Percentiles rank a stretch among this genome's conserved stretches.
Evolutionary conservation across 2,888 invertebrate species (phyloP).

Genomic region (Cenopis cana): DNA sequence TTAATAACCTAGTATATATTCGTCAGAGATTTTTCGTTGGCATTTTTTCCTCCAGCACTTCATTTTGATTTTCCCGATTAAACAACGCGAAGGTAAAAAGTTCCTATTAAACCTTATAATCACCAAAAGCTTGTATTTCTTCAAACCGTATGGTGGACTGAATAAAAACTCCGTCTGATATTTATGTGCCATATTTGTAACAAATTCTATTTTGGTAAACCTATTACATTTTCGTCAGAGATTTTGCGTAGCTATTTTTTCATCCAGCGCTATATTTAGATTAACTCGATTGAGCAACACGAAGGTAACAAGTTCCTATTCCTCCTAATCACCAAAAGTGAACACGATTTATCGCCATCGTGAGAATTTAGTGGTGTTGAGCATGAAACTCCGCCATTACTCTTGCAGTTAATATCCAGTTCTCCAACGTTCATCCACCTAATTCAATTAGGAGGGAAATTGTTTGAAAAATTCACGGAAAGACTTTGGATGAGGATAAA

Average conservation of each 20-base stretch:
- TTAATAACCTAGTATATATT: too few species aligned
- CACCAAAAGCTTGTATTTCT: too few species aligned
- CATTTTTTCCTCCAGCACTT: too few species aligned
- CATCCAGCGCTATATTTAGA: conserved; percentile 16
- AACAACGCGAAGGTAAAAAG: too few species aligned
- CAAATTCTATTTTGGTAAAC: too few species aligned
- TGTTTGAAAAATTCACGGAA: conserved; percentile 40
- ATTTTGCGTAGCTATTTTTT: not conserved
- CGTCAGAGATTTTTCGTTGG: too few species aligned
- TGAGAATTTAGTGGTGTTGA: conserved; percentile 70
- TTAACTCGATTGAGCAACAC: conserved; percentile 31
- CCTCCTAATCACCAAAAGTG: conserved; percentile 45
- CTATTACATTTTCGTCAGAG: too few species aligned
- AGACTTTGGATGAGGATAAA: conserved; percentile 16
- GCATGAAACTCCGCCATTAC: conserved; percentile 75
- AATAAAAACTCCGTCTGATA: too few species aligned
- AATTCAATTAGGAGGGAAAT: conserved; percentile 68
- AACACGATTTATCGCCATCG: conserved; percentile 59
- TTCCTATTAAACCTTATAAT: too few species aligned
- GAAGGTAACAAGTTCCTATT: conserved; percentile 38
- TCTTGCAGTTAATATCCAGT: conserved; percentile 71
- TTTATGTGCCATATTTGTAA: too few species aligned
- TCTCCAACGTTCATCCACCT: conserved; percentile 63
- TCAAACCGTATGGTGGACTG: too few species aligned
- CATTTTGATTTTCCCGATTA: too few species aligned